A percentile compares a stretch with the other conserved stretches of the same genome.
These are phyloP conservation scores for Cremastobaeus sp. DNA, from an alignment of 2,888 invertebrate genomes.

Conservation along the genomic window DNA sequence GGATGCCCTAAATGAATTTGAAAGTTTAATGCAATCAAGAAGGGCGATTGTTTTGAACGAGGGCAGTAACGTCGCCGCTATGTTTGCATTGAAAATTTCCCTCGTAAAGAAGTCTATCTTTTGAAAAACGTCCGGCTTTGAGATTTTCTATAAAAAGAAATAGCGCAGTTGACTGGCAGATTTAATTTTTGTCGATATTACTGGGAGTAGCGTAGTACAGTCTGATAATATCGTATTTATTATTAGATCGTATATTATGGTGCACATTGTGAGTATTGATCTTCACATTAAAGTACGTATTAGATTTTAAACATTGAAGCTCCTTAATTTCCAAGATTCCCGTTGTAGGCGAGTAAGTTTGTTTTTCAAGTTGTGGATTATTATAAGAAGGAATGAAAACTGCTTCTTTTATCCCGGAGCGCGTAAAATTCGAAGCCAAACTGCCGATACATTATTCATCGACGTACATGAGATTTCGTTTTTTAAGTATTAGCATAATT, in stretches of 20 bases:
- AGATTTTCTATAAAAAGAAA: slow-evolving; percentile 50
- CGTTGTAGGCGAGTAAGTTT: no score
- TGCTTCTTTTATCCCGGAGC: background rate
- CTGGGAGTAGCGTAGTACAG: slow-evolving; percentile 40
- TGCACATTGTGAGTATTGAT: slow-evolving; percentile 41
- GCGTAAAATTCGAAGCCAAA: background rate
- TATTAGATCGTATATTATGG: slow-evolving; percentile 46
- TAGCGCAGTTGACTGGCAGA: slow-evolving; percentile 37
- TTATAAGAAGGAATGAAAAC: no score
- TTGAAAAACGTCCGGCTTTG: no score
- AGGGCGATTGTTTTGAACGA: no score
- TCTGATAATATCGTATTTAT: slow-evolving; percentile 45
- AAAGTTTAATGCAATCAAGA: no score
- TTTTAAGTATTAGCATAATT: slow-evolving; percentile 3
- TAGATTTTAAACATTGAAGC: slow-evolving; percentile 14
- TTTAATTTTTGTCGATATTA: slow-evolving; percentile 54
- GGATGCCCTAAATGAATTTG: no score
- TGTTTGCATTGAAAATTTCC: no score
- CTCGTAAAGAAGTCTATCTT: no score
- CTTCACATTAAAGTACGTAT: slow-evolving; percentile 28
- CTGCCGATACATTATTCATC: slow-evolving; percentile 15
- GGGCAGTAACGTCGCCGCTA: no score
- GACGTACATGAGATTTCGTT: background rate
- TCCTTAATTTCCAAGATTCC: no score
- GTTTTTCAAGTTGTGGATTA: no score